A percentile compares a stretch with the other conserved stretches of the same genome.
These are phyloP conservation scores for Cotesia glomerata DNA, from an alignment of 1,140 invertebrate genomes.

Conservation along the genomic window DNA sequence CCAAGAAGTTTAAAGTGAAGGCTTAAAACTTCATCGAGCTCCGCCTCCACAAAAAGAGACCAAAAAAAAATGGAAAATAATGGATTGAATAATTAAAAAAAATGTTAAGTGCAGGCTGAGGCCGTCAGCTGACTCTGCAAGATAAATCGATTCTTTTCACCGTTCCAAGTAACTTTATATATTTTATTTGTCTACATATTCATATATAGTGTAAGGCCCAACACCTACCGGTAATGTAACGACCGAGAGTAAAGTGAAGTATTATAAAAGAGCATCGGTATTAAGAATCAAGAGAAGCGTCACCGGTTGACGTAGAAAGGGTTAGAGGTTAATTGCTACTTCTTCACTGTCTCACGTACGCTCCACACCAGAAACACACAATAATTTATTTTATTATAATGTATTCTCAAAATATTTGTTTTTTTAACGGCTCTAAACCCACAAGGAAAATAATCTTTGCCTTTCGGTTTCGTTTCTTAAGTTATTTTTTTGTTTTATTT, in stretches of 20 bases:
- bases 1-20: too few relatives aligned
- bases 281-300: slow-evolving; percentile 17
- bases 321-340: slow-evolving; percentile 32
- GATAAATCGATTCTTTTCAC: slow-evolving; percentile 35
- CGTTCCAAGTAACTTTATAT: slow-evolving; percentile 24
- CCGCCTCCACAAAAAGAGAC: too few relatives aligned
- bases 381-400: neutral
- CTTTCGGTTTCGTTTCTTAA: neutral
- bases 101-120: slow-evolving; percentile 25
- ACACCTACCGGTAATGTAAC: too few relatives aligned
- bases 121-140: slow-evolving; percentile 25
- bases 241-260: slow-evolving; percentile 13
- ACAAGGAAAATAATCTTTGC: neutral
- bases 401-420: slow-evolving; percentile 14
- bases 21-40: too few relatives aligned
- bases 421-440: slow-evolving; percentile 26
- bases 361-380: too few relatives aligned
- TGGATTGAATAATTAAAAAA: slow-evolving; percentile 26
- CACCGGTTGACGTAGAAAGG: slow-evolving; percentile 17
- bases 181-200: neutral
- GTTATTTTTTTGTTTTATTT: neutral
- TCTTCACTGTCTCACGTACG: slow-evolving; percentile 17
- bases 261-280: slow-evolving; percentile 2
- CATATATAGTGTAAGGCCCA: neutral
- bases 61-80: too few relatives aligned